These are phyloP conservation scores for Polymixis lichenea DNA, from an alignment of 2,888 invertebrate genomes.

Conservation along the genomic window DNA sequence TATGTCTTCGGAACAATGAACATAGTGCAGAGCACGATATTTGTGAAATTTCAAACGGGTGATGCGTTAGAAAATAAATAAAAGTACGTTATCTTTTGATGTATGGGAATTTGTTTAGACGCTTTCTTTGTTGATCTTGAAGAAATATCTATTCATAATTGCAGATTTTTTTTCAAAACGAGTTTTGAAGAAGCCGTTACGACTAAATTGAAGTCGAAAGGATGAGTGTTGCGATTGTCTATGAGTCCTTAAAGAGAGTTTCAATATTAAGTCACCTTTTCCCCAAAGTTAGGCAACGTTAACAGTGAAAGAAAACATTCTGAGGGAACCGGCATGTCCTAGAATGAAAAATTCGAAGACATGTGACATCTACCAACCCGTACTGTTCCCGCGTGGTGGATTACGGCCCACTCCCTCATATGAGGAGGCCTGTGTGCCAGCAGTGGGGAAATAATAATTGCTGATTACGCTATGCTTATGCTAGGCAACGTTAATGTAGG, in stretches of 20 bases:
- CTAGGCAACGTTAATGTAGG: too few species aligned
- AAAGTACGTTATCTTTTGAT: constrained; percentile 22
- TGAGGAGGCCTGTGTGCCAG: too few species aligned
- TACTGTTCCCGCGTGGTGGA: too few species aligned
- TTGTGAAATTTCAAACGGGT: constrained; percentile 57
- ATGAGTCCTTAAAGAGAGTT: neutral
- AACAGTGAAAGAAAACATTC: too few species aligned
- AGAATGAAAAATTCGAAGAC: too few species aligned
- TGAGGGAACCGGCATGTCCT: too few species aligned
- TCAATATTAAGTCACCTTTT: neutral
- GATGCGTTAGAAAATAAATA: constrained; percentile 52
- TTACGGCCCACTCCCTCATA: too few species aligned
- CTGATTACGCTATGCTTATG: too few species aligned
- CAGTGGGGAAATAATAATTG: too few species aligned
- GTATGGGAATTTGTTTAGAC: constrained; percentile 31
- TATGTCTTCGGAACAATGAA: constrained; percentile 56
- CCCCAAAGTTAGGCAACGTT: too few species aligned
- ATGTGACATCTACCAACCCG: too few species aligned
- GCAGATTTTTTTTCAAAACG: neutral
- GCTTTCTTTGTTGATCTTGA: constrained; percentile 34
- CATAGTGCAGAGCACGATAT: constrained; percentile 55
- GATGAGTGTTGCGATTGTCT: neutral
- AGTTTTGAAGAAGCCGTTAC: neutral
- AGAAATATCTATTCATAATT: neutral
- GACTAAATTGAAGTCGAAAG: neutral